Base-by-base conservation (phyloP, 1,140 invertebrate genomes). In the Centruroides vittatus region DNA sequence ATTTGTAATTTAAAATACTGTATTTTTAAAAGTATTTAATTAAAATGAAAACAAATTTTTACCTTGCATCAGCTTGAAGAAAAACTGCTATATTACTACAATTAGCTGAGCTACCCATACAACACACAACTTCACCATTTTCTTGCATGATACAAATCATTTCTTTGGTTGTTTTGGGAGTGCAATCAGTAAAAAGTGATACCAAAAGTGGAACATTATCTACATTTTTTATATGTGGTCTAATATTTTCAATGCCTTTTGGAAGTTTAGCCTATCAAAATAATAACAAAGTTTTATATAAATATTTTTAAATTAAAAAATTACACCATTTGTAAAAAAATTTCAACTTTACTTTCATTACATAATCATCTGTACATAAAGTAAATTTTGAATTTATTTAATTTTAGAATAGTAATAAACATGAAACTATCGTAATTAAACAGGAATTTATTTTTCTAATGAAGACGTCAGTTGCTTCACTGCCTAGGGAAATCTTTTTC, bases 101-200 rank as follows among this genome's bases (percentile, higher is more conserved):
- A 74, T 90, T 81, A 41, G 86, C 85, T 5, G 88, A 86, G 35
- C 89, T 93, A 7, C 91, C 91, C 65, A 94, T 81, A 65, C 93
- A 84, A 66, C 89, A 90, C 1, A 94, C 89, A 23, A 95, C 86
- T 76, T 96, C 90, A 4, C 89, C 89, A 73, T 94, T 91, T 64
- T 95, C 91, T 76, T 96, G 92, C 91, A 96, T 94, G 56, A 96
- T 96, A 61, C 84, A 81, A 62, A 96, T 79, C 93, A 97, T 96
- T 73, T 90, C 86, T 13, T 82, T 77, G 0, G 90, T 93, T 0
- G 87, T 89, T 69, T 83, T 76, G 9, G 91, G 82, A 6, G 86
- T 93, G 75, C 94, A 98, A 74, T 98, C 95, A 3, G 94, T 98
- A 71, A 98, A 98, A 1, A 98, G 78, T 0, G 93, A 96, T 3